phyloP scores from a whole-genome alignment of 2,888 invertebrate species.

The Drosophila buzzatii region DNA sequence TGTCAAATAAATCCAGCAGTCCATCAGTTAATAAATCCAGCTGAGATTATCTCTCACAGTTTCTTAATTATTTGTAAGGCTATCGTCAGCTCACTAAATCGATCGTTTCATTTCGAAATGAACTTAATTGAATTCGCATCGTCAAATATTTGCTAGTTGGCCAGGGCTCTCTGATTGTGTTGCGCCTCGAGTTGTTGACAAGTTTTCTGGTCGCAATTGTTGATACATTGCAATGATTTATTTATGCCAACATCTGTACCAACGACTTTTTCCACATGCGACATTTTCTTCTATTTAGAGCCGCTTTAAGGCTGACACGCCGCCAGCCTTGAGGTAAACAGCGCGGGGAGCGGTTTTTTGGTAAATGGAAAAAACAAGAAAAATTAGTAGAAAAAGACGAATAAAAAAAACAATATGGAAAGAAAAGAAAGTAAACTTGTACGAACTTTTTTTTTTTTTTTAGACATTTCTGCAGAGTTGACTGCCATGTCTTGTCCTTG shows the following conservation, averaged over 20 bases:
- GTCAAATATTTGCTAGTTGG: conserved; percentile 1
- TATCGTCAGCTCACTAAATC: too few species aligned
- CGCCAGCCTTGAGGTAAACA: neutral
- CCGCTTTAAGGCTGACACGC: conserved; percentile 18
- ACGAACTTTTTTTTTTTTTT: conserved; percentile 56
- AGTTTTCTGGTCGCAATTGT: conserved; percentile 15
- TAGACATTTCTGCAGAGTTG: conserved; percentile 50
- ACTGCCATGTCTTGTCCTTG: conserved; percentile 74
- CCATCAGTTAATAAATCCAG: neutral
- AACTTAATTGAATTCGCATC: neutral
- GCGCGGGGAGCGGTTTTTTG: neutral
- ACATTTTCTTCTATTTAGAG: conserved; percentile 9
- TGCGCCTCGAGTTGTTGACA: conserved; percentile 8
- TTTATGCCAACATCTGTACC: conserved; percentile 29
- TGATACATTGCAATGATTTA: conserved; percentile 38
- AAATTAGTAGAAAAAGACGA: conserved; percentile 50
- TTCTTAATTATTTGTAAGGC: neutral
- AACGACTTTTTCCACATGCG: neutral
- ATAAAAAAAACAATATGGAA: conserved; percentile 23
- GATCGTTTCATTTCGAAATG: neutral
- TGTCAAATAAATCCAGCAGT: neutral
- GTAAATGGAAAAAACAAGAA: conserved; percentile 43
- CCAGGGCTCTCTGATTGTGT: neutral
- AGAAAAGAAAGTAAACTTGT: conserved; percentile 59
- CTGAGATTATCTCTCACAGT: neutral